Evolutionary conservation across 2,888 invertebrate species (phyloP).

Genomic region (Crossocerus cetratus): DNA sequence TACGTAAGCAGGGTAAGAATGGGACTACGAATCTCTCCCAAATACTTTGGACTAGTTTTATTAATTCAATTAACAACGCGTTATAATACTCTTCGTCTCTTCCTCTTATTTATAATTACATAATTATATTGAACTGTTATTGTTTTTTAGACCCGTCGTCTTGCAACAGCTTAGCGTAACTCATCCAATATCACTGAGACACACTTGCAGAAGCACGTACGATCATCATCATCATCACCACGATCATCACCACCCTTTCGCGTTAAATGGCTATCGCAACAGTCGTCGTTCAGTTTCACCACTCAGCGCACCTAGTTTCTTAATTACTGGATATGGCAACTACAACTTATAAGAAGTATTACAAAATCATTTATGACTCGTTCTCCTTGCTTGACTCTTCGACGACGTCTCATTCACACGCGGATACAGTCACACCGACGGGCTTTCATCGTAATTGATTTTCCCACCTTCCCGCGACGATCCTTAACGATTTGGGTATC

Average conservation of each 20-base stretch:
- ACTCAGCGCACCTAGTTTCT: conserved; percentile 65
- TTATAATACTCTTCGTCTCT: conserved; percentile 76
- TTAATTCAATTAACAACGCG: conserved; percentile 77
- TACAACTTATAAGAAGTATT: conserved; percentile 76
- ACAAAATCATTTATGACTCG: conserved; percentile 74
- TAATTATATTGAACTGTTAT: conserved; percentile 69
- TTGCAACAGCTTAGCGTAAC: conserved; percentile 70
- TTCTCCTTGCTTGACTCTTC: conserved; percentile 48
- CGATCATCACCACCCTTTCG: conserved; percentile 28
- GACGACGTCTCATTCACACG: conserved; percentile 46
- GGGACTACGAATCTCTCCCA: conserved; percentile 15
- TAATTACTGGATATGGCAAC: conserved; percentile 74
- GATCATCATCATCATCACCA: conserved; percentile 44
- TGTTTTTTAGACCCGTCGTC: conserved; percentile 76
- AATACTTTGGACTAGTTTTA: conserved; percentile 76
- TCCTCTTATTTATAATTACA: conserved; percentile 75
- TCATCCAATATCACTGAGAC: conserved; percentile 68
- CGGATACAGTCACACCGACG: conserved; percentile 61
- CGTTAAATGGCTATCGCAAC: conserved; percentile 57
- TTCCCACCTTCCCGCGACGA: conserved; percentile 28
- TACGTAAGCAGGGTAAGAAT: neutral
- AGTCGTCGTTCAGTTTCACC: conserved; percentile 60
- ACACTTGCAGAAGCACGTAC: conserved; percentile 67
- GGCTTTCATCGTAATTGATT: conserved; percentile 39
- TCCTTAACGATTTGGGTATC: conserved; percentile 38